Evolutionary conservation across 1,140 invertebrate genomes (phyloP), one percentile per base, ranked within the genome.

Genomic region (Drusus annulatus): DNA sequence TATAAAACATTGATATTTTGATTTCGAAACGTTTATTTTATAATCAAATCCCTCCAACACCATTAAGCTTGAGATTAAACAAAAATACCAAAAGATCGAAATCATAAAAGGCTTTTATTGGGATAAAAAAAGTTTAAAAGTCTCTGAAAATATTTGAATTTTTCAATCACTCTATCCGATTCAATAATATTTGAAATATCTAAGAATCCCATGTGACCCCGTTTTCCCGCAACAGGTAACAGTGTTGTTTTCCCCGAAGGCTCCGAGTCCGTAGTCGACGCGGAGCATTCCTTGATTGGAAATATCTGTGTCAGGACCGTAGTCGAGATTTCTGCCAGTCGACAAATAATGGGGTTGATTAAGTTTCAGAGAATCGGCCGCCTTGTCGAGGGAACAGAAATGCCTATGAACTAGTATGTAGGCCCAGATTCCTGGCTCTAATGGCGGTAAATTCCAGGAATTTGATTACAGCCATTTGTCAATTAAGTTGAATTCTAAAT

Each of bases 291-390:
- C 54, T 8, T 17, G 21, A 58, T 58, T 17, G 54, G 54, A 17
- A 21, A 21, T 36, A 36, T 36, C 31, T 36, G 21, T 58, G 54
- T 58, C 54, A 10, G 21, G 7, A 58, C 54, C 17, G n/a, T 21
- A 17, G n/a, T 58, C 17, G 54, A 58, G 54, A 58, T 58, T 58
- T 58, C 7, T 58, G 54, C 54, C 7, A 58, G 54, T 58, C 54
- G 54, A 58, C 54, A 58, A 58, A 58, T 36, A 36, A 36, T 19
- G 54, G 54, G 54, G 54, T 58, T 58, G 54, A 58, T 58, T 58
- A 58, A 17, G 54, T 21, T 17, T 10, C 54, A 21, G 54, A 17
- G 54, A 17, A 8, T 16, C 17, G 16, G 52, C 52, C 16, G 16
- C 52, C 5, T 36, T 2, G 31, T 36, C 8, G 31, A 1, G 54